These are phyloP conservation scores for Prosapia bicincta DNA, from an alignment of 2,888 invertebrate genomes.

Conservation along the genomic window DNA sequence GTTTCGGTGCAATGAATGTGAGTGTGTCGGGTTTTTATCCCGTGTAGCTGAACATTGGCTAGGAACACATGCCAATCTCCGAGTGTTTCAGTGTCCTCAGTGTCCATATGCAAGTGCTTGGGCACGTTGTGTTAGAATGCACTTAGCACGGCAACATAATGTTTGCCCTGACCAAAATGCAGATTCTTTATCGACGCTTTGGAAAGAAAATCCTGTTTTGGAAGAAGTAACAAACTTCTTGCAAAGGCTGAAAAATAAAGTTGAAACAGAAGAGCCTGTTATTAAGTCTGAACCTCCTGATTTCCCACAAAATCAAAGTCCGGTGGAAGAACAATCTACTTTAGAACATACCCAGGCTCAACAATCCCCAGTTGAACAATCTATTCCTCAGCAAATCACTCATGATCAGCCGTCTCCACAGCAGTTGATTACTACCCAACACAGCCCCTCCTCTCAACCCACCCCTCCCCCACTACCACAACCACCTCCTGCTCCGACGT, in stretches of 20 bases:
- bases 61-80: constrained; percentile 65
- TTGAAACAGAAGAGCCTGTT: constrained; percentile 44
- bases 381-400: not conserved
- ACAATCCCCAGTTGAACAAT: not conserved
- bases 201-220: constrained; percentile 68
- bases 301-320: not conserved
- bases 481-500: constrained; percentile 10
- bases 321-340: not conserved
- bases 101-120: constrained; percentile 73
- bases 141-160: constrained; percentile 69
- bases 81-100: constrained; percentile 61
- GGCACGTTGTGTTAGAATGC: constrained; percentile 70
- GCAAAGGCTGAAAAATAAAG: constrained; percentile 62
- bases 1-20: constrained; percentile 72
- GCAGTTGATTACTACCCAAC: not conserved
- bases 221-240: constrained; percentile 70
- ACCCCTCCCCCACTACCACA: constrained; percentile 14
- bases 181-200: constrained; percentile 54
- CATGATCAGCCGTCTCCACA: not conserved
- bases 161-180: constrained; percentile 60
- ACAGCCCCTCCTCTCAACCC: not conserved
- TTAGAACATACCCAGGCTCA: constrained; percentile 6
- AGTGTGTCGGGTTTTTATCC: constrained; percentile 69
- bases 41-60: constrained; percentile 75
- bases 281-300: not conserved